Conservation (phyloP, 2,797 vertebrate species). For the Avahi laniger region DNA sequence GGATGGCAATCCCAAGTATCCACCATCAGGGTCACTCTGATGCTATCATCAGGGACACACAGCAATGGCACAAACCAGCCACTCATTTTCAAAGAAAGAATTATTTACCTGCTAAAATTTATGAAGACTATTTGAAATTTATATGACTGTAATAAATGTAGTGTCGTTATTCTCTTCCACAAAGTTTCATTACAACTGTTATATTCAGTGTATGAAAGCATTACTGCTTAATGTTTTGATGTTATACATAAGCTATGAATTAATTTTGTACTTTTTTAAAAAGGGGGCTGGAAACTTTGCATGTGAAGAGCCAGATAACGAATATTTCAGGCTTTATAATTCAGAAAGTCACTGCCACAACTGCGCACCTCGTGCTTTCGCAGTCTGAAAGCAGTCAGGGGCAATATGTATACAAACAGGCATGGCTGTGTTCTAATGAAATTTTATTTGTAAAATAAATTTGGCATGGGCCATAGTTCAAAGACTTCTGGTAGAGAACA, state of each 20-base stretch:
- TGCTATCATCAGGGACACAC: slow-evolving; percentile 14
- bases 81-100: slow-evolving; percentile 51
- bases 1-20: slow-evolving; percentile 29
- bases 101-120: slow-evolving; percentile 53
- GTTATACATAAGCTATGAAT: not conserved
- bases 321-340: not conserved
- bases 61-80: not conserved
- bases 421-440: not conserved
- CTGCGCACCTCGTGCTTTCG: fast-evolving
- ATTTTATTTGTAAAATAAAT: not conserved
- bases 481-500: not conserved
- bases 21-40: slow-evolving; percentile 66
- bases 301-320: not conserved
- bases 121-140: slow-evolving; percentile 42
- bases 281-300: not conserved
- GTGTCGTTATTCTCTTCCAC: slow-evolving; percentile 46
- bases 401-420: not conserved
- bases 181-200: not conserved
- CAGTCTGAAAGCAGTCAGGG: not conserved
- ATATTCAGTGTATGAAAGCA: not conserved
- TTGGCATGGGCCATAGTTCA: not conserved
- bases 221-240: not conserved
- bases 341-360: too few species aligned
- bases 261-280: not conserved
- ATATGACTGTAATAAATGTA: not conserved